These are phyloP conservation scores for Oriolus oriolus DNA, from an alignment of 2,113 vertebrate genomes.

Conservation along the genomic window DNA sequence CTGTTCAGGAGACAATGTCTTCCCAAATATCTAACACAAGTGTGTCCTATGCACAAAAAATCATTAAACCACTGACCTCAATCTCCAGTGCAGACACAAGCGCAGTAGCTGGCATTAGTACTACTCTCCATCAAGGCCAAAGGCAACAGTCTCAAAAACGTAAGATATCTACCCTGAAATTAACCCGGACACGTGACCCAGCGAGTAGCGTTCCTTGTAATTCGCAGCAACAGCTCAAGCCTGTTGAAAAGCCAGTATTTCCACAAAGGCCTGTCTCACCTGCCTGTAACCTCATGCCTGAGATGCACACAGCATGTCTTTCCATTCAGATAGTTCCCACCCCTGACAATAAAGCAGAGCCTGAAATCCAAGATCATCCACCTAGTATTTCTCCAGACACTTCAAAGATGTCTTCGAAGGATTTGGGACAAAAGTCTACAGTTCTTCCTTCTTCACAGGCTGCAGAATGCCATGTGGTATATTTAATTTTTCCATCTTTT, in stretches of 20 bases:
- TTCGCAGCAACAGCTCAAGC: conserved; percentile 16
- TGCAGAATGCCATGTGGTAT: conserved; percentile 76
- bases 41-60: conserved; percentile 73
- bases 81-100: conserved; percentile 1
- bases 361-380: conserved; percentile 71
- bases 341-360: conserved; percentile 64
- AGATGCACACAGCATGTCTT: conserved; percentile 78
- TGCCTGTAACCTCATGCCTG: conserved; percentile 52
- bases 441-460: conserved; percentile 67
- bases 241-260: conserved; percentile 42
- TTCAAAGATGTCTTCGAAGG: conserved; percentile 68
- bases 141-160: conserved; percentile 74
- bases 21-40: conserved; percentile 77
- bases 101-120: conserved; percentile 35
- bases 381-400: conserved; percentile 72
- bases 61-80: conserved; percentile 61
- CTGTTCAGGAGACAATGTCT: conserved; percentile 69
- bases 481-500: conserved; percentile 65
- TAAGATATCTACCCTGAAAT: conserved; percentile 83
- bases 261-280: conserved; percentile 46
- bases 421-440: conserved; percentile 69
- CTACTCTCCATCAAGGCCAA: conserved; percentile 66
- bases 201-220: not conserved
- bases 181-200: conserved; percentile 73
- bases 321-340: conserved; percentile 79